Base-by-base conservation (phyloP, 1,140 invertebrate genomes). In the Tetragnatha versicolor region DNA sequence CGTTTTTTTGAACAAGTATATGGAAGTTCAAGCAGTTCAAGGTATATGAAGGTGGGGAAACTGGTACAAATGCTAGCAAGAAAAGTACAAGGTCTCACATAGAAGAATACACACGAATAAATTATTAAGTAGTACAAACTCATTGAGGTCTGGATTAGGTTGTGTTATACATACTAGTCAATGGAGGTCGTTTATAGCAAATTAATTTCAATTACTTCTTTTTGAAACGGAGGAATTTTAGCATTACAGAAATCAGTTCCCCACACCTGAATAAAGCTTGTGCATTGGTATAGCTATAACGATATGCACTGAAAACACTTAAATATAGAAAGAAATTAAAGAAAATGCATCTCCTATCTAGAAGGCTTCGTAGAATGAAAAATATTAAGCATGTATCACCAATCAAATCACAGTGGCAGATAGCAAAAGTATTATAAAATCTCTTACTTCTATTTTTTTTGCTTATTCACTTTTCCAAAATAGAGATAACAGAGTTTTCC, bases 401-500 rank as follows among this genome's bases (percentile, higher is more conserved):
- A 78, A 78, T 78, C 5, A 47, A 78, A 58, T 78, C 65, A 78
- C 76, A 78, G 65, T 68, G 61, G 45, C 33, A 68, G 37, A 47
- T 63, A 55, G 73, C 73, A 51, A 76, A n/a, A 76, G 69, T 25
- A 78, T 68, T 12, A 39, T 55, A 77, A 77, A 77, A 77, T 68
- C n/a, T n/a, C n/a, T n/a, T n/a, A n/a, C n/a, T n/a, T n/a, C n/a
- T n/a, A 58, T 51, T 76, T 35, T 47, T 27, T 70, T n/a, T 70
- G 42, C 29, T 49, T 49, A 29, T 68, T 33, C 17, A 31, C 17
- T n/a, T 31, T 33, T 61, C 33, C 17, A 63, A 63, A 63, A 20
- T 63, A 33, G 53, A 20, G 25, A 58, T 29, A 58, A 22, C 17
- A 58, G 53, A 12, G 25, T 29, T 29, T 20, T 61, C 35, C 31